Evolutionary conservation across 2,888 invertebrate genomes (phyloP).

Genomic region (Macaria notata): DNA sequence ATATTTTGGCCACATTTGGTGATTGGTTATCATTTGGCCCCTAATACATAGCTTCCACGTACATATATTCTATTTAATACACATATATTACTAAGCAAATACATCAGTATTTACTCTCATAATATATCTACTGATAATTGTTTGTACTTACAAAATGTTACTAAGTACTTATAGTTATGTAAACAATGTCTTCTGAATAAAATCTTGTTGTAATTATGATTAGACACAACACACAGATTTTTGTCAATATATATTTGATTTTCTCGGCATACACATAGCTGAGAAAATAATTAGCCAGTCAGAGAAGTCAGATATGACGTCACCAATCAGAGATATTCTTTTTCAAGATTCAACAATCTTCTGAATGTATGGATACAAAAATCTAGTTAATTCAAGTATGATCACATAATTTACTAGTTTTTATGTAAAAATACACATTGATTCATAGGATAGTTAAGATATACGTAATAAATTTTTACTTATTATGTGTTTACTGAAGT

Average conservation of each 20-base stretch:
- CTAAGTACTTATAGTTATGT: too few species aligned
- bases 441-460: not conserved
- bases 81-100: constrained; percentile 11
- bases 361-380: not conserved
- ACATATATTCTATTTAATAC: not conserved
- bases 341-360: not conserved
- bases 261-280: too few species aligned
- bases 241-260: too few species aligned
- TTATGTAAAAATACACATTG: constrained; percentile 13
- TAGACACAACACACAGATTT: too few species aligned
- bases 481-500: too few species aligned
- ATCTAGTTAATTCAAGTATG: constrained; percentile 2
- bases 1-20: too few species aligned
- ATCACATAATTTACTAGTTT: constrained; percentile 4
- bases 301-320: too few species aligned
- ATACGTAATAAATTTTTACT: too few species aligned
- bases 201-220: not conserved
- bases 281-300: too few species aligned
- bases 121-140: not conserved
- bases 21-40: constrained; percentile 4
- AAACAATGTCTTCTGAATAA: constrained; percentile 1
- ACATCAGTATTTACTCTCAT: constrained; percentile 2
- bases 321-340: too few species aligned
- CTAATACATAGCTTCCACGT: not conserved
- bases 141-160: too few species aligned